A percentile compares a stretch with the other conserved stretches of the same genome.
These are phyloP conservation scores for Caenorhabditis tropicalis DNA, from an alignment of 1,140 invertebrate species.

Conservation along the genomic window DNA sequence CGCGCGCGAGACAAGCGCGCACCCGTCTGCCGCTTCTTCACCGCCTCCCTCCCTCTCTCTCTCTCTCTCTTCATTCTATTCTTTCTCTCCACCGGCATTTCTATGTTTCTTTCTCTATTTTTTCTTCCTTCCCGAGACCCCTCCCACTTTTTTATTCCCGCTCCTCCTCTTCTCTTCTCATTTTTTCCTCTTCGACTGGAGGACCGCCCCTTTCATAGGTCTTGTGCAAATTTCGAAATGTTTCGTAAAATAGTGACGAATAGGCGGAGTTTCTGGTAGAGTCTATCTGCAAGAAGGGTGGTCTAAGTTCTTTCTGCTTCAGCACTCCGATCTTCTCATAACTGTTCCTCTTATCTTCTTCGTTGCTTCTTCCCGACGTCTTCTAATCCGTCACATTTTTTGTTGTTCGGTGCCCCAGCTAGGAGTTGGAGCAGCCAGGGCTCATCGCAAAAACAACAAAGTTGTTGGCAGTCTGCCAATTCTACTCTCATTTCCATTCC, in stretches of 20 bases:
- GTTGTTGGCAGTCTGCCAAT: constrained; percentile 21
- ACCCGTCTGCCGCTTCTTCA: constrained; percentile 20
- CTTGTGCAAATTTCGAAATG: constrained; percentile 22
- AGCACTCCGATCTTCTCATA: neutral
- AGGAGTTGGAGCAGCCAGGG: neutral
- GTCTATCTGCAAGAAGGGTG: neutral
- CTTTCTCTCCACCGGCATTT: neutral
- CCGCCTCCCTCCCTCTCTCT: neutral
- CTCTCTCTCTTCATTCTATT: neutral
- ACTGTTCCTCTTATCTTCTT: neutral
- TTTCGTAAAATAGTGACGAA: constrained; percentile 20
- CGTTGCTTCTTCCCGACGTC: neutral
- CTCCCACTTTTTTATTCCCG: neutral
- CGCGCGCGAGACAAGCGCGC: constrained; percentile 34
- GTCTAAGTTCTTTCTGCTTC: neutral
- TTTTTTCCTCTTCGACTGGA: neutral
- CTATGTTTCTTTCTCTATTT: constrained; percentile 18
- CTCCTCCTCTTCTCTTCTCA: neutral
- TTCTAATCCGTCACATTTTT: constrained; percentile 19
- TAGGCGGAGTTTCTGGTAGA: neutral
- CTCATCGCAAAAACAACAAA: constrained; percentile 38
- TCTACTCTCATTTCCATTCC: neutral
- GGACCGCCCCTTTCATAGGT: neutral
- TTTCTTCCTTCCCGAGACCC: constrained; percentile 13
- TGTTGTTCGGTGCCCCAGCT: neutral